A percentile compares a stretch with the other conserved stretches of the same genome.
phyloP scores from a whole-genome alignment of 2,113 vertebrate genomes.

The Corythornis madagascariensis region DNA sequence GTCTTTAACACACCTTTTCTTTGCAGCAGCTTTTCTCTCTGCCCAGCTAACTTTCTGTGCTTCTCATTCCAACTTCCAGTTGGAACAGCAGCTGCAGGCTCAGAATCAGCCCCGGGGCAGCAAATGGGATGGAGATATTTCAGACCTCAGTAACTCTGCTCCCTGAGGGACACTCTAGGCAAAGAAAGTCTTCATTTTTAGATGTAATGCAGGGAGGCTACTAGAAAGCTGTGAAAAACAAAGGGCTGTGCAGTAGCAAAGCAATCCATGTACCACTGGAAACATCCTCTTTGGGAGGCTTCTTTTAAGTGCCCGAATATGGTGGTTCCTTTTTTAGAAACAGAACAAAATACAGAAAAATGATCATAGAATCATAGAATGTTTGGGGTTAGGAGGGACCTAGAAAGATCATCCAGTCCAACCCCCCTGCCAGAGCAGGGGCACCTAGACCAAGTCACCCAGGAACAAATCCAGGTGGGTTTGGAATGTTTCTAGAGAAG shows the following conservation, averaged over 20 bases:
- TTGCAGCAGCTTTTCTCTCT: slow-evolving; percentile 48
- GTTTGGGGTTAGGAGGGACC: no score
- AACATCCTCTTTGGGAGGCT: neutral
- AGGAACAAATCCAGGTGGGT: no score
- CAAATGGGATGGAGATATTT: slow-evolving; percentile 20
- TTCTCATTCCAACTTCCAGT: neutral
- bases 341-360: neutral
- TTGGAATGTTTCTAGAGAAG: no score
- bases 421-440: no score
- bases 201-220: neutral
- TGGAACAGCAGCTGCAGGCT: slow-evolving; percentile 28
- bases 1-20: neutral
- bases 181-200: neutral
- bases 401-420: no score
- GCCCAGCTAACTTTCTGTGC: neutral
- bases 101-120: neutral
- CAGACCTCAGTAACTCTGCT: slow-evolving; percentile 25
- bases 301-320: neutral
- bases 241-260: neutral
- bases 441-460: no score
- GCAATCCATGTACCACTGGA: neutral
- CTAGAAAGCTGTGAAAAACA: neutral
- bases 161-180: neutral
- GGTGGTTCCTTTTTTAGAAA: neutral
- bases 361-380: no score